Conservation (phyloP, 1,140 invertebrate genomes). For the Pogonomyrmex barbatus region DNA sequence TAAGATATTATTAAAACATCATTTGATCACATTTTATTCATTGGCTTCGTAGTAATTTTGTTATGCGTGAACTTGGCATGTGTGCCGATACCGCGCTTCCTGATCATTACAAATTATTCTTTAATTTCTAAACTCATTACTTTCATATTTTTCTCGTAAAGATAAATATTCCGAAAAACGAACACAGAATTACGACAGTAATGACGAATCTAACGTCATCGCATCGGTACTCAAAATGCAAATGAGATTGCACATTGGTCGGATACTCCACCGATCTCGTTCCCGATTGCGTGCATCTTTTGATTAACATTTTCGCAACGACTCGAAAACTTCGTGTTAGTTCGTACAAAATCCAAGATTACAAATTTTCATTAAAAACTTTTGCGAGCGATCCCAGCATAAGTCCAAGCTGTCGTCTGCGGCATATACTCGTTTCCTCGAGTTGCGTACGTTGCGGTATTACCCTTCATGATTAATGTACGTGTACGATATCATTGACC, state of each 20-base stretch:
- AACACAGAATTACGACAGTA: not conserved
- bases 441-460: not conserved
- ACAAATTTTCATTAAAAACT: slow-evolving; percentile 84
- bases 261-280: slow-evolving; percentile 8
- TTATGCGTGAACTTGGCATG: too few species aligned
- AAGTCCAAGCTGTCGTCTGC: slow-evolving; percentile 59
- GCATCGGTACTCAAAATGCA: slow-evolving; percentile 69
- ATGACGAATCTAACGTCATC: slow-evolving; percentile 34
- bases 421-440: not conserved
- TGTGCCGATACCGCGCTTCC: too few species aligned
- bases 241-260: slow-evolving; percentile 57
- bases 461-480: slow-evolving; percentile 17
- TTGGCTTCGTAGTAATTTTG: too few species aligned
- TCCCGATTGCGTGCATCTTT: slow-evolving; percentile 51
- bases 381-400: slow-evolving; percentile 75
- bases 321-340: slow-evolving; percentile 65
- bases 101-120: too few species aligned
- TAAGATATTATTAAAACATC: too few species aligned
- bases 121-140: too few species aligned
- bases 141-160: too few species aligned
- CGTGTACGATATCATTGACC: not conserved
- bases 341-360: slow-evolving; percentile 77
- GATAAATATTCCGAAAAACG: too few species aligned
- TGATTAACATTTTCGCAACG: slow-evolving; percentile 79
- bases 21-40: too few species aligned